A percentile compares a stretch with the other conserved stretches of the same genome.
Evolutionary conservation across 2,113 vertebrate species (phyloP).

Genomic region (Turnix velox): DNA sequence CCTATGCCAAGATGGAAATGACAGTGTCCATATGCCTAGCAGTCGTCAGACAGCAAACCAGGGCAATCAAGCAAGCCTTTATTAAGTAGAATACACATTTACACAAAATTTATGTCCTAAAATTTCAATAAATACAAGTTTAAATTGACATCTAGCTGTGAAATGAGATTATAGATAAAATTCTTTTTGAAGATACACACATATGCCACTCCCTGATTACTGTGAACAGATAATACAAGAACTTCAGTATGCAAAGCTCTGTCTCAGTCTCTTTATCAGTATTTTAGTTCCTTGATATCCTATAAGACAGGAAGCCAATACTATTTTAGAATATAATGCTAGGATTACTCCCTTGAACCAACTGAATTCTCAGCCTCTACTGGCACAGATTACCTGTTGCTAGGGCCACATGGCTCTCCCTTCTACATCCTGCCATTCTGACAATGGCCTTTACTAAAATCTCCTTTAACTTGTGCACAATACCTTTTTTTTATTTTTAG

Average conservation of each 20-base stretch:
- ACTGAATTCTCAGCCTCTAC: not conserved
- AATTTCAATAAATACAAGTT: not conserved
- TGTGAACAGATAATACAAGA: not conserved
- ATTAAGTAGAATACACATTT: not conserved
- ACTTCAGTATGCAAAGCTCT: not conserved
- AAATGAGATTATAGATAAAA: not conserved
- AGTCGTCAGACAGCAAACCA: slow-evolving; percentile 5
- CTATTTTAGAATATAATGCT: not conserved
- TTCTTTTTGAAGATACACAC: not conserved
- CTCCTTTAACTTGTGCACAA: not conserved
- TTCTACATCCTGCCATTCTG: not conserved
- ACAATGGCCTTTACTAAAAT: not conserved
- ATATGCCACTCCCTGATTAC: not conserved
- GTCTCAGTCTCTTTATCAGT: not conserved
- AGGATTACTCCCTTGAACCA: not conserved
- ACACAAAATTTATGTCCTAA: not conserved
- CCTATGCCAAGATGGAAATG: slow-evolving; percentile 2
- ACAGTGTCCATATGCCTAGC: not conserved
- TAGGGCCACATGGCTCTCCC: not conserved
- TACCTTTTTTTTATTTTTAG: too few species aligned
- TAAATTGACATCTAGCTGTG: not conserved
- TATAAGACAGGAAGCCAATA: not conserved
- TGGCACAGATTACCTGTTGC: not conserved
- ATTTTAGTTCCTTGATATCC: not conserved
- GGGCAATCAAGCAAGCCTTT: not conserved